Percentiles rank a stretch among this genome's conserved stretches.
phyloP scores from a whole-genome alignment of 1,140 invertebrate species.

The Achroia grisella region DNA sequence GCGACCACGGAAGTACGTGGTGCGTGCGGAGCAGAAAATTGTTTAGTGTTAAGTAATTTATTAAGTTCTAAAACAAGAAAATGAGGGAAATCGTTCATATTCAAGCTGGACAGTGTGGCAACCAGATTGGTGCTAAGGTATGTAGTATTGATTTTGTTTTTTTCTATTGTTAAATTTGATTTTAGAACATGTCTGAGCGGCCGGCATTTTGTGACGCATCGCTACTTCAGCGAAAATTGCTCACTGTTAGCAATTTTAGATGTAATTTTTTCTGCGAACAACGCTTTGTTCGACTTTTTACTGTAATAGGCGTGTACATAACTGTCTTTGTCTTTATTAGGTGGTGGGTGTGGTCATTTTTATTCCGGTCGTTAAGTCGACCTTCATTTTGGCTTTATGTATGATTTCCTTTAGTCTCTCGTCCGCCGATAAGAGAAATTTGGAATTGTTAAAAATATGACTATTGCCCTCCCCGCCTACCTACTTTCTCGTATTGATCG shows the following conservation, averaged over 20 bases:
- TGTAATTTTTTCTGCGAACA: not conserved
- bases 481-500: slow-evolving; percentile 16
- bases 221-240: slow-evolving; percentile 9
- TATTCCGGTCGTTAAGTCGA: not conserved
- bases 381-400: not conserved
- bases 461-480: slow-evolving; percentile 6
- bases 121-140: slow-evolving; percentile 90
- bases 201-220: slow-evolving; percentile 67
- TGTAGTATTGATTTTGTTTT: slow-evolving; percentile 21
- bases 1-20: slow-evolving; percentile 63
- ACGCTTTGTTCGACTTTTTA: too few species aligned
- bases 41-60: slow-evolving; percentile 67
- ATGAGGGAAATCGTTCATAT: slow-evolving; percentile 97
- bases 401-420: not conserved
- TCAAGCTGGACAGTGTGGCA: slow-evolving; percentile 89
- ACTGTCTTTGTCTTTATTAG: too few species aligned
- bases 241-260: slow-evolving; percentile 4
- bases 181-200: slow-evolving; percentile 27
- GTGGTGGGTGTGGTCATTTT: not conserved
- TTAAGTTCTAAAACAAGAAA: slow-evolving; percentile 65
- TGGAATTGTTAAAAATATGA: not conserved
- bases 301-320: too few species aligned
- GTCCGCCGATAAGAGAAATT: not conserved
- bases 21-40: slow-evolving; percentile 64
- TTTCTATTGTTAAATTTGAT: slow-evolving; percentile 3